Conservation (phyloP, 1,140 invertebrate species). For the Hyles vespertilio region DNA sequence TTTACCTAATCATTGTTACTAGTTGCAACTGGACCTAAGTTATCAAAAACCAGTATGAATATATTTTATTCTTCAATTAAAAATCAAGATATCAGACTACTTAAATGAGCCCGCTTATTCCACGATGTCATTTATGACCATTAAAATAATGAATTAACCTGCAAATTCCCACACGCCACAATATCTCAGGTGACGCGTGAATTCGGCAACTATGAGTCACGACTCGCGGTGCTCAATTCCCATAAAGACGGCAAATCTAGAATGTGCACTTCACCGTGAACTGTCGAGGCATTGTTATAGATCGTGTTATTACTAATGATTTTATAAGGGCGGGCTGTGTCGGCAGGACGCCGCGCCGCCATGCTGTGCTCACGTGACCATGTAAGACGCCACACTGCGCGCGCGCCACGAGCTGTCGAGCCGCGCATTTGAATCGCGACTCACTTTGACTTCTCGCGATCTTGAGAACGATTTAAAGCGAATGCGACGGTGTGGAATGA, state of each 20-base stretch:
- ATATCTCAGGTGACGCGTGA: slow-evolving; percentile 2
- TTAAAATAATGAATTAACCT: background rate
- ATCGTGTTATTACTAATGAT: slow-evolving; percentile 1
- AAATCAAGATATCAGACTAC: too few species aligned
- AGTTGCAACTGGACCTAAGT: too few species aligned
- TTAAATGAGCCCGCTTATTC: too few species aligned
- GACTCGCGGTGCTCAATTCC: background rate
- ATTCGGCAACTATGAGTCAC: background rate
- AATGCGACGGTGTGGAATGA: slow-evolving; percentile 1
- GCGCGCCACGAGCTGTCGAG: slow-evolving; percentile 34
- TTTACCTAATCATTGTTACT: too few species aligned
- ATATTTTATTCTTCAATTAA: too few species aligned
- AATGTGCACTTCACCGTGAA: slow-evolving; percentile 4
- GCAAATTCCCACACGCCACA: slow-evolving; percentile 3
- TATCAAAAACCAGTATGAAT: too few species aligned
- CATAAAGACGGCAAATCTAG: slow-evolving; percentile 2
- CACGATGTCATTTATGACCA: too few species aligned
- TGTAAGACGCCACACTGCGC: slow-evolving; percentile 35
- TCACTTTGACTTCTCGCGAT: slow-evolving; percentile 1
- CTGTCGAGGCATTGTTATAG: background rate
- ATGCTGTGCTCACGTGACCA: too few species aligned
- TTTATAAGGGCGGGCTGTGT: background rate
- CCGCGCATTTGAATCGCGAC: background rate
- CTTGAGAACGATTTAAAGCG: background rate
- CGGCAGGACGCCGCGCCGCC: slow-evolving; percentile 1